Evolutionary conservation across 2,797 vertebrate species (phyloP).

Genomic region (Eremophila alpestris): DNA sequence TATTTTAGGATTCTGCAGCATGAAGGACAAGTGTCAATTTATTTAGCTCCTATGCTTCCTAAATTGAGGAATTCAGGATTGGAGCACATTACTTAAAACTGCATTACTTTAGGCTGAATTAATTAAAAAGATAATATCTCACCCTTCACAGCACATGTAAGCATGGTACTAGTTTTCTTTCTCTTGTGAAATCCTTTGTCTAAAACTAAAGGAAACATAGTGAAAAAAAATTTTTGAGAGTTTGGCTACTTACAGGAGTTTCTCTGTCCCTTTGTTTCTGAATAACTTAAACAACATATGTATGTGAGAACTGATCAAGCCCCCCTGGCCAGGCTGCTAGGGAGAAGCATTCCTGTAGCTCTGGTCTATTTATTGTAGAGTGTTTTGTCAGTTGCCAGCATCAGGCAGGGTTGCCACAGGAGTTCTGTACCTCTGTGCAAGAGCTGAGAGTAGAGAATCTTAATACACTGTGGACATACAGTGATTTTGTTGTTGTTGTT

Average conservation of each 20-base stretch:
- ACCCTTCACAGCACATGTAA: neutral
- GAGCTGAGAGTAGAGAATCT: neutral
- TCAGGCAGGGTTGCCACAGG: neutral
- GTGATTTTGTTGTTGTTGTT: neutral
- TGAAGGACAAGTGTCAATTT: neutral
- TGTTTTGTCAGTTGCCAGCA: neutral
- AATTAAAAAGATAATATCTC: constrained; percentile 23
- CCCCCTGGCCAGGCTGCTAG: neutral
- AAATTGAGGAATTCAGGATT: neutral
- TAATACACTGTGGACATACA: neutral
- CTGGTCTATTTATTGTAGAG: neutral
- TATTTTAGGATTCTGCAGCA: neutral
- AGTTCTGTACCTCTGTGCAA: neutral
- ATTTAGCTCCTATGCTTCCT: neutral
- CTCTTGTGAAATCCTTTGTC: neutral
- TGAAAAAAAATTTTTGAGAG: neutral
- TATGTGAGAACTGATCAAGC: neutral
- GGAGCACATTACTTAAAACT: neutral
- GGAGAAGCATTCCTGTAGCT: neutral
- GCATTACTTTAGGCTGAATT: neutral
- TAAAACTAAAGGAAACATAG: neutral
- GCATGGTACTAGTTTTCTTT: neutral
- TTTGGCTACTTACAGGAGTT: neutral
- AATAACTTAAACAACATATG: neutral
- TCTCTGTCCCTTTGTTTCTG: neutral